phyloP scores from a whole-genome alignment of 2,797 vertebrate genomes.

The Enteromius radiatus region DNA sequence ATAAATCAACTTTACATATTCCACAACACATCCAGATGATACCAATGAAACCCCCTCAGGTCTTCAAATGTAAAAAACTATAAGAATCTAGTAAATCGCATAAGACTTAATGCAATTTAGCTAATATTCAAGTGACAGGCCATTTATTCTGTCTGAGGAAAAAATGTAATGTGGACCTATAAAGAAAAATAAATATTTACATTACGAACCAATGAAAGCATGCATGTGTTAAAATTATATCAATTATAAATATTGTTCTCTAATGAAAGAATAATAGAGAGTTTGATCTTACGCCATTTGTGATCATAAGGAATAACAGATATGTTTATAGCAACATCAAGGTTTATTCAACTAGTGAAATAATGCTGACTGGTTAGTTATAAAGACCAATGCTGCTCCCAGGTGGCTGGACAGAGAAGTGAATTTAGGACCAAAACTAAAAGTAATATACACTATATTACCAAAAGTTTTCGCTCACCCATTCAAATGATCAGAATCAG shows the following conservation, averaged over 20 bases:
- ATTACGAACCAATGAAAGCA: not conserved
- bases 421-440: not conserved
- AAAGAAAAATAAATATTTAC: not conserved
- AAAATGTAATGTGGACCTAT: not conserved
- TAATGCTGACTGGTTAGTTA: not conserved
- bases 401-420: slow-evolving; percentile 1
- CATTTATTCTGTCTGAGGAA: not conserved
- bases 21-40: slow-evolving; percentile 5
- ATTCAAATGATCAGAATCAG: no score
- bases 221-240: not conserved
- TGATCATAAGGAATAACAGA: not conserved
- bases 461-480: no score
- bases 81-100: not conserved
- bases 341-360: not conserved
- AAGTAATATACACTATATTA: no score
- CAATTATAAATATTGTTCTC: not conserved
- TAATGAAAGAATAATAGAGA: not conserved
- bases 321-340: slow-evolving; percentile 4
- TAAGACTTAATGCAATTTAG: not conserved
- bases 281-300: not conserved
- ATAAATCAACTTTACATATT: slow-evolving; percentile 32
- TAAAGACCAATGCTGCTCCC: slow-evolving; percentile 52
- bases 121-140: not conserved
- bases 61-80: not conserved
- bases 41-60: not conserved